phyloP scores from a whole-genome alignment of 2,888 invertebrate genomes.

The Drosophila rubida region DNA sequence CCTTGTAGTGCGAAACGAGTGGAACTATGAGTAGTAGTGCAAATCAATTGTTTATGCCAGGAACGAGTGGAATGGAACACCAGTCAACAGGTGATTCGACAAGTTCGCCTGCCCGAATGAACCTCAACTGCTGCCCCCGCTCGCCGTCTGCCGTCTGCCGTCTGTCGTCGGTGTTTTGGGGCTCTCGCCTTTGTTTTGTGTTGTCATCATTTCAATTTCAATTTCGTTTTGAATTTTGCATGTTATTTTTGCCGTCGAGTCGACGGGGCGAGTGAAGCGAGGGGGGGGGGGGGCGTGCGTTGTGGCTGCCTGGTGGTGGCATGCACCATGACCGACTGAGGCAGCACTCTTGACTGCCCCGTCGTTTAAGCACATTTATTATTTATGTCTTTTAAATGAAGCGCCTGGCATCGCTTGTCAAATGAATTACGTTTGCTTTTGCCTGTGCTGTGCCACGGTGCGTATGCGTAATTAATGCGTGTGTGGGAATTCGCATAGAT shows the following conservation, averaged over 20 bases:
- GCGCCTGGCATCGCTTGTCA: constrained; percentile 69
- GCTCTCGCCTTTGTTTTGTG: constrained; percentile 38
- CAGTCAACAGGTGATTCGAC: constrained; percentile 7
- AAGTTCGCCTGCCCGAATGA: constrained; percentile 4
- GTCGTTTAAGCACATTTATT: constrained; percentile 21
- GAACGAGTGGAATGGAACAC: constrained; percentile 5
- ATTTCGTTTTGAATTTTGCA: constrained; percentile 36
- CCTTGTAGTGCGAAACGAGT: too few relatives aligned
- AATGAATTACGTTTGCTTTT: constrained; percentile 57
- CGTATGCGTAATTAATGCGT: constrained; percentile 38
- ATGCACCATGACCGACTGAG: constrained; percentile 59
- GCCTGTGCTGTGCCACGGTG: constrained; percentile 16
- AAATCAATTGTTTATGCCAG: neutral
- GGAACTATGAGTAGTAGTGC: too few relatives aligned
- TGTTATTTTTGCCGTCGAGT: constrained; percentile 15
- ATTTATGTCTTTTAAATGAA: constrained; percentile 69
- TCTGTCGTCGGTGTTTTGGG: neutral
- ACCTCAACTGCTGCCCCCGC: constrained; percentile 3
- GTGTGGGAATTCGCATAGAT: constrained; percentile 46
- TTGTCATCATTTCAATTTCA: constrained; percentile 53
- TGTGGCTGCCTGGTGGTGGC: constrained; percentile 8
- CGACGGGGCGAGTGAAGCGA: constrained; percentile 17
- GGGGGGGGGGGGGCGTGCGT: constrained; percentile 45
- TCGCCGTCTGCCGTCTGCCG: neutral
- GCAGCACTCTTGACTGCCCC: neutral